Percentiles rank a stretch among this genome's conserved stretches.
These are phyloP conservation scores for Drosophila tsacasi DNA, from an alignment of 1,140 invertebrate genomes.

Conservation along the genomic window DNA sequence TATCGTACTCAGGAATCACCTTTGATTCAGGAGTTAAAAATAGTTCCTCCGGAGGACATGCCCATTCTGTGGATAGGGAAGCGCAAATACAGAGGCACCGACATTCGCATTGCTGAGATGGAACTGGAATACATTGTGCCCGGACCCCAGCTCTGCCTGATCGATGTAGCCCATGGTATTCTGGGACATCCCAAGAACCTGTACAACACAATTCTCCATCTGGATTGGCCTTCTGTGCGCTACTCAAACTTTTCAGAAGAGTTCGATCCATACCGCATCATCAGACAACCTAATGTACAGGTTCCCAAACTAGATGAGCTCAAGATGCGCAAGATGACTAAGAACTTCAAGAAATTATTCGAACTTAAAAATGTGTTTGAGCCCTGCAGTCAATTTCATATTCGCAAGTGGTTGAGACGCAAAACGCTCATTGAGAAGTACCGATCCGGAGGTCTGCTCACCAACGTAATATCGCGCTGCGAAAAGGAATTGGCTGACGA, in stretches of 20 bases:
- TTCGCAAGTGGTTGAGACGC: constrained; percentile 55
- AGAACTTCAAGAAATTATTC: constrained; percentile 49
- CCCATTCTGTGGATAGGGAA: constrained; percentile 81
- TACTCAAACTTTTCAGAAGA: constrained; percentile 54
- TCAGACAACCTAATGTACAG: constrained; percentile 53
- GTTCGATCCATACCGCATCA: constrained; percentile 65
- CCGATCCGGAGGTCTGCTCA: constrained; percentile 54
- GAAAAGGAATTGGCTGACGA: constrained; percentile 46
- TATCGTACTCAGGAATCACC: constrained; percentile 73
- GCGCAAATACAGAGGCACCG: constrained; percentile 73
- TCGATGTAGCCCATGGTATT: constrained; percentile 74
- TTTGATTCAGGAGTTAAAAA: constrained; percentile 65
- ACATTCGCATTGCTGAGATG: constrained; percentile 61
- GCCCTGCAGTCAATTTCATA: not conserved
- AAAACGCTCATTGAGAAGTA: constrained; percentile 52
- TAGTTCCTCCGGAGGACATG: constrained; percentile 55
- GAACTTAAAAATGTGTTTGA: constrained; percentile 12
- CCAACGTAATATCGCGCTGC: constrained; percentile 46
- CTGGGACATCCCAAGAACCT: constrained; percentile 71
- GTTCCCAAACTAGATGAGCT: constrained; percentile 59
- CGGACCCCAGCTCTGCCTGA: constrained; percentile 61
- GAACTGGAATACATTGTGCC: constrained; percentile 80
- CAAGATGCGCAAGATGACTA: constrained; percentile 27
- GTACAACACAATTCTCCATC: constrained; percentile 57
- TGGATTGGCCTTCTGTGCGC: constrained; percentile 52